Percentiles rank a stretch among this genome's conserved stretches.
Evolutionary conservation across 2,888 invertebrate species (phyloP).

Genomic region (Cosmopolites sordidus): DNA sequence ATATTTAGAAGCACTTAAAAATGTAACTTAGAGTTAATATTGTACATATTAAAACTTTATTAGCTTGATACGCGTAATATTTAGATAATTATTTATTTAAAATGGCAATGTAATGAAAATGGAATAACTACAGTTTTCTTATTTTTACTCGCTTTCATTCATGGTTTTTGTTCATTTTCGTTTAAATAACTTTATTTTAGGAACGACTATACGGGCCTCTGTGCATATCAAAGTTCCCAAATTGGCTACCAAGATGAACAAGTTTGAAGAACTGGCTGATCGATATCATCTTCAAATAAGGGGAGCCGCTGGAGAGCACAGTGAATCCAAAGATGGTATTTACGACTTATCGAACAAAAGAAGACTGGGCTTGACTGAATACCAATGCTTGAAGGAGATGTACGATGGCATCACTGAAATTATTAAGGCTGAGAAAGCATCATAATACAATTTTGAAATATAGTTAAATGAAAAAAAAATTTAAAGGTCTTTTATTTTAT

Average conservation of each 20-base stretch:
- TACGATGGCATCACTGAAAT: constrained; percentile 58
- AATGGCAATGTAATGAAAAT: too few relatives aligned
- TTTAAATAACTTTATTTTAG: constrained; percentile 41
- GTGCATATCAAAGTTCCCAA: constrained; percentile 67
- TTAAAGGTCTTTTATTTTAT: too few relatives aligned
- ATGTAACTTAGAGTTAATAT: too few relatives aligned
- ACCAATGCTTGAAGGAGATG: constrained; percentile 61
- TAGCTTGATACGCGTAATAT: too few relatives aligned
- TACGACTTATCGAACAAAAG: constrained; percentile 65
- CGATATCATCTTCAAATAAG: constrained; percentile 57
- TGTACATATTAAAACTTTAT: too few relatives aligned
- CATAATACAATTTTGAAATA: too few relatives aligned
- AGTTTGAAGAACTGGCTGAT: constrained; percentile 57
- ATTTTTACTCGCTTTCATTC: too few relatives aligned
- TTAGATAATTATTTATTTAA: too few relatives aligned
- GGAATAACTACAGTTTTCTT: too few relatives aligned
- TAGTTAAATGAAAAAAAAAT: too few relatives aligned
- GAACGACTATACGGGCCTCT: constrained; percentile 66
- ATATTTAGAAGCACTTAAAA: too few relatives aligned
- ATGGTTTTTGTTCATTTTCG: too few relatives aligned
- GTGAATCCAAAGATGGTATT: constrained; percentile 57
- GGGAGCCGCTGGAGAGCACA: constrained; percentile 60
- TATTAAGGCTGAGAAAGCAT: constrained; percentile 54
- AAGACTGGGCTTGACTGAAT: constrained; percentile 63
- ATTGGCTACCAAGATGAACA: constrained; percentile 50